Evolutionary conservation across 37 sponge, comb jelly and placozoan genomes (phyloP), one percentile per base, ranked within the genome.

Genomic region (Oopsacas minuta): DNA sequence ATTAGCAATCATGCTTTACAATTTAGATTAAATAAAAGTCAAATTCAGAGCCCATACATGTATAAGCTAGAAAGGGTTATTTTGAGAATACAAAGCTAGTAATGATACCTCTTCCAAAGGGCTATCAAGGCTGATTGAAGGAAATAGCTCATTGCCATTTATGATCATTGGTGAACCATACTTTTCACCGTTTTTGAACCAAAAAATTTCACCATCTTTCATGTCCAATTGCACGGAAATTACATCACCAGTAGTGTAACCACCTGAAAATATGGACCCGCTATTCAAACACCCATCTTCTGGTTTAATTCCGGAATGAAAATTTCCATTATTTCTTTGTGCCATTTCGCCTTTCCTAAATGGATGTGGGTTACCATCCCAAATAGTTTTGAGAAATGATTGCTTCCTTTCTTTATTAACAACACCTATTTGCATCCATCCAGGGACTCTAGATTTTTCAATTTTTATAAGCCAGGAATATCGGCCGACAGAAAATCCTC

Each of bases 291-390:
- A 89, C 7, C 89, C 87, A 34, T 92, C 92, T 0, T 85, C 85
- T 39, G 87, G 87, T 20, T 38, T 82, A 8, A 52, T 42, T 25
- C 96, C 96, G 0, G 90, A 88, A 85, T 91, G 91, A 46, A 91
- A 89, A 82, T 92, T 92, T 30, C 96, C 96, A 37, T 95, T 92
- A 81, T 86, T 95, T 23, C 90, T 81, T 36, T 91, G 82, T 0
- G 96, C 93, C 39, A 95, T 86, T 84, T 95, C 96, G 0, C 93
- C 96, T 35, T 49, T 32, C 36, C 96, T 39, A 53, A 91, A 92
- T 8, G 96, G 96, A 83, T 95, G 96, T 0, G 96, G 96, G 36
- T 91, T 92, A 0, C 96, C 93, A 49, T 95, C 96, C 93, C 93
- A 95, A 1, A 39, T 39, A 7, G 91, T 91, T 32, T 52, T 36